Evolutionary conservation across 1,140 invertebrate species (phyloP).

Genomic region (Papilio polyxenes): DNA sequence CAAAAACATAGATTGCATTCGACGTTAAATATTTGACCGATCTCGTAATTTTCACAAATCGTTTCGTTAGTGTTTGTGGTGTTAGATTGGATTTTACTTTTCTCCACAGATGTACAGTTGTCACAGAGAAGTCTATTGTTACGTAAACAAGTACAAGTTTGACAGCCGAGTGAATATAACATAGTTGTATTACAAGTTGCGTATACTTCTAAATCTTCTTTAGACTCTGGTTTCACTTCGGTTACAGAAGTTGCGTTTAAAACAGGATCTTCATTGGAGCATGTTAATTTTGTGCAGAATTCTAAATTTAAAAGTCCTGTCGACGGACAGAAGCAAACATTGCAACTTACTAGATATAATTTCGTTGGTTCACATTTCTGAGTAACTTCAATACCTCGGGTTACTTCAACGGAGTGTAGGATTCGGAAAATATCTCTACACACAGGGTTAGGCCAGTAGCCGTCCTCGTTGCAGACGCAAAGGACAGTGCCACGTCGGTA

Average conservation of each 20-base stretch:
- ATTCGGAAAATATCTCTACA: conserved; percentile 63
- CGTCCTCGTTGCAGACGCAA: conserved; percentile 68
- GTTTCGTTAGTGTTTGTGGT: background rate
- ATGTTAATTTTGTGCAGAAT: conserved; percentile 62
- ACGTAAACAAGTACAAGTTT: conserved; percentile 59
- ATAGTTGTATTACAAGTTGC: conserved; percentile 50
- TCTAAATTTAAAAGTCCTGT: conserved; percentile 50
- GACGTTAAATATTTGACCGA: conserved; percentile 47
- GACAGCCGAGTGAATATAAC: conserved; percentile 60
- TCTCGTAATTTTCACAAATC: conserved; percentile 48
- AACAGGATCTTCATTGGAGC: conserved; percentile 54
- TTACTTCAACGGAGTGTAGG: conserved; percentile 57
- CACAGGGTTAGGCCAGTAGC: conserved; percentile 68
- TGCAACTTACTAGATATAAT: conserved; percentile 65
- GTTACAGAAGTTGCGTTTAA: conserved; percentile 38
- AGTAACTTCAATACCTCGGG: conserved; percentile 41
- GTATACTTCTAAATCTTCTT: conserved; percentile 57
- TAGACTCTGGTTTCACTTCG: conserved; percentile 10
- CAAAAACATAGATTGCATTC: conserved; percentile 65
- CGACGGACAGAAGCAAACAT: conserved; percentile 66
- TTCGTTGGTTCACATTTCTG: conserved; percentile 58
- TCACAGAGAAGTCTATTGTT: conserved; percentile 65
- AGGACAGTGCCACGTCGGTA: conserved; percentile 54
- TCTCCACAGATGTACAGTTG: conserved; percentile 44
- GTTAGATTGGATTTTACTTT: background rate